These are phyloP conservation scores for Pachydiplax longipennis DNA, from an alignment of 2,888 invertebrate genomes.

Conservation along the genomic window DNA sequence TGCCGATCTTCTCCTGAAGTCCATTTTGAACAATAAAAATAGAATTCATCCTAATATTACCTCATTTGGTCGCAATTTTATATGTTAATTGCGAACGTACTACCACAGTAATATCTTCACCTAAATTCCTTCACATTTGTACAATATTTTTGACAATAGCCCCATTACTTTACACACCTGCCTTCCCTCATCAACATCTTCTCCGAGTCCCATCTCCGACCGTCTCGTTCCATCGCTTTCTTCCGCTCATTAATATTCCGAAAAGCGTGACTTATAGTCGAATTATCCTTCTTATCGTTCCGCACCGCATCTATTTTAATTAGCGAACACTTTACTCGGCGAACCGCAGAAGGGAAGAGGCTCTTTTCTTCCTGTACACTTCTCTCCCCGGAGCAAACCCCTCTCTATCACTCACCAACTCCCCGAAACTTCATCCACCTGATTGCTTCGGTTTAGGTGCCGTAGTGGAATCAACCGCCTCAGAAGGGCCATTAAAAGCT, in stretches of 20 bases:
- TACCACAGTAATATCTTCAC: too few relatives aligned
- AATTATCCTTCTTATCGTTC: slow-evolving; percentile 16
- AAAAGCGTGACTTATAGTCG: slow-evolving; percentile 4
- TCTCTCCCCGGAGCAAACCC: neutral
- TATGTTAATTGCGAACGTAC: too few relatives aligned
- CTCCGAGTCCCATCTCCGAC: neutral
- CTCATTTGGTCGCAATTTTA: too few relatives aligned
- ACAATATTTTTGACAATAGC: too few relatives aligned
- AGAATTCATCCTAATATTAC: too few relatives aligned
- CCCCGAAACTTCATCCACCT: slow-evolving; percentile 40
- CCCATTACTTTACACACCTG: too few relatives aligned
- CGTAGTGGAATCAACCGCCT: slow-evolving; percentile 43
- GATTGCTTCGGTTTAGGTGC: slow-evolving; percentile 44
- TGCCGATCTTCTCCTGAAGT: too few relatives aligned
- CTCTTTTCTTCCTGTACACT: neutral
- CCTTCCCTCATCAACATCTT: too few relatives aligned
- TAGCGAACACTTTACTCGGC: slow-evolving; percentile 26
- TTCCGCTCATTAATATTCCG: slow-evolving; percentile 14
- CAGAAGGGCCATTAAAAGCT: slow-evolving; percentile 41
- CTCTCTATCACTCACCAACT: slow-evolving; percentile 32
- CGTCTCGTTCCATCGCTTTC: neutral
- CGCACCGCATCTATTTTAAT: slow-evolving; percentile 20
- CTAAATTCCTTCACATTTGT: too few relatives aligned
- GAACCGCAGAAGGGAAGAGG: neutral
- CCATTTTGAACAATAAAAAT: too few relatives aligned